Evolutionary conservation across 2,888 invertebrate genomes (phyloP), one percentile per base, ranked within the genome.

Genomic region (Atethmia centrago): DNA sequence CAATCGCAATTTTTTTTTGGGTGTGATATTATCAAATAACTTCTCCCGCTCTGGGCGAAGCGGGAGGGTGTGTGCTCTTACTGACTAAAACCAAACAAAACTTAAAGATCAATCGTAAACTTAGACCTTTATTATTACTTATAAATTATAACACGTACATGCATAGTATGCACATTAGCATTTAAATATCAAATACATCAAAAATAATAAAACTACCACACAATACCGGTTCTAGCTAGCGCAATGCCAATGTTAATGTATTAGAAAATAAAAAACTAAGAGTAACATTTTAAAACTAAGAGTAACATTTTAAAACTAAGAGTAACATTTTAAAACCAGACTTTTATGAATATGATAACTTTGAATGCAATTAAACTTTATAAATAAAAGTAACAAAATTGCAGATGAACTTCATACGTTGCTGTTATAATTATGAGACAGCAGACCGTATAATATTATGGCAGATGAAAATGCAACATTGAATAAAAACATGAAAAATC

Each of bases 171-270:
- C n/a, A 58, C 19, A 25, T 31, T 31, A 31, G 25, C 25, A 25
- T 67, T 68, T 56, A 21, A 68, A 68, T 42, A 78, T 78, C 42
- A 78, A 69, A 21, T 2, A 58, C 8, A 47, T n/a, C 8, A 47
- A 25, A 36, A 8, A 36, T 5, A 51, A 53, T 28, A 19, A 42
- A 58, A 58, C 19, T n/a, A 36, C 0, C 36, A 36, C 14, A 28
- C 5, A 40, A 25, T 47, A 66, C 25, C 5, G 14, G 28, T 55
- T 47, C 8, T 25, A 63, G 10, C 4, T 9, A 9, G 3, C 47
- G 16, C 55, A 66, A 77, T 64, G 65, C 36, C 53, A 68, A 78
- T 42, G 78, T 55, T 40, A 25, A 66, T 70, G 21, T 25, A 25
- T n/a, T 14, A 28, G 9, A 45, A 28, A n/a, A 45, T 40, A 0